Conservation (phyloP, 2,797 vertebrate genomes). For the Gymnodraco acuticeps region DNA sequence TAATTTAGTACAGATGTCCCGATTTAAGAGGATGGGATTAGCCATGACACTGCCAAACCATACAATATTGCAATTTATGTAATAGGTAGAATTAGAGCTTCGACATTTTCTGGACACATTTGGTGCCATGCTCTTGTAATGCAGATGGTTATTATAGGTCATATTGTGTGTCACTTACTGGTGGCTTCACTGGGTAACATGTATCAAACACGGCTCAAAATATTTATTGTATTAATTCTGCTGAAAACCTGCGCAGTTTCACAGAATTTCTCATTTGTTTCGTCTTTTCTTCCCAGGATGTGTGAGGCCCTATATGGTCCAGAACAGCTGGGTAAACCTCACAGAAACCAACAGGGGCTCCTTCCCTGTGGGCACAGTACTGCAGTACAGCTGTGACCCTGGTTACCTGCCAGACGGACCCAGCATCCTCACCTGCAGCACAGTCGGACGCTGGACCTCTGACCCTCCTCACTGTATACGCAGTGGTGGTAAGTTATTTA, state of each 20-base stretch:
- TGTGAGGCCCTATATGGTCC: conserved; percentile 82
- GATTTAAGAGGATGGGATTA: too few relatives aligned
- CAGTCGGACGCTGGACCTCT: conserved; percentile 81
- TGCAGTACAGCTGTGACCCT: conserved; percentile 86
- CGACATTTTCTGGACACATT: not conserved
- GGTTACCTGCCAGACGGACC: conserved; percentile 84
- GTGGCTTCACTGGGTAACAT: not conserved
- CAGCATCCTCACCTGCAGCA: conserved; percentile 81
- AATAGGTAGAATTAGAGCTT: not conserved
- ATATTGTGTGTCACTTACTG: not conserved
- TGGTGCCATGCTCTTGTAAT: not conserved
- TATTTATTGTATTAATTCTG: conserved; percentile 21
- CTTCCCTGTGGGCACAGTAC: conserved; percentile 83
- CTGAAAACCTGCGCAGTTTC: conserved; percentile 29
- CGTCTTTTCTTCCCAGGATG: conserved; percentile 75
- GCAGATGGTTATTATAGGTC: not conserved
- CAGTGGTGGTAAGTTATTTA: conserved; percentile 76
- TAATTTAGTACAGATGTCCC: not conserved
- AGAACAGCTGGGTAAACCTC: conserved; percentile 86
- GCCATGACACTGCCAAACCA: not conserved
- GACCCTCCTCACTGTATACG: conserved; percentile 83
- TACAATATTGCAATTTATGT: not conserved
- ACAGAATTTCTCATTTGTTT: conserved; percentile 16
- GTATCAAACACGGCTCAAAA: not conserved
- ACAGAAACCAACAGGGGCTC: conserved; percentile 84